phyloP scores from a whole-genome alignment of 2,113 vertebrate species.

The Mormoops blainvillei region DNA sequence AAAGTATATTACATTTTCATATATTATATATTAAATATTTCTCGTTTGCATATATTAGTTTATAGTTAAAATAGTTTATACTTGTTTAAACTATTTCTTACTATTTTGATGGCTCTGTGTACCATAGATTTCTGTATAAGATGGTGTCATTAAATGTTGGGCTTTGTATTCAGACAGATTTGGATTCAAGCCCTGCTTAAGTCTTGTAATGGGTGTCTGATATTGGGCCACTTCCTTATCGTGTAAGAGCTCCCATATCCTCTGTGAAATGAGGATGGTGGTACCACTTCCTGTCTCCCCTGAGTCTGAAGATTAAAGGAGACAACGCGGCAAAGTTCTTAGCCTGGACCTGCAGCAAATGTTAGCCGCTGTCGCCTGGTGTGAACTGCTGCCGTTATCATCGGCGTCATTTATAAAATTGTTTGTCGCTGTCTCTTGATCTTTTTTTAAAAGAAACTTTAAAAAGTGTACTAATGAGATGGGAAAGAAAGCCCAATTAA shows the following conservation, averaged over 20 bases:
- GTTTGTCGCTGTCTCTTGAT: background rate
- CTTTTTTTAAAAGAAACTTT: background rate
- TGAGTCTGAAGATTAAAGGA: background rate
- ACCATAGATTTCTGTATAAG: background rate
- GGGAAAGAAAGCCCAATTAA: constrained; percentile 68
- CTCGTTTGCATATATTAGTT: background rate
- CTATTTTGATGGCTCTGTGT: background rate
- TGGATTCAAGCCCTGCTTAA: background rate
- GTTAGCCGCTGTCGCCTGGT: background rate
- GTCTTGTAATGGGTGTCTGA: background rate
- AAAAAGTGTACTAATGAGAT: constrained; percentile 23
- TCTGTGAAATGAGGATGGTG: background rate
- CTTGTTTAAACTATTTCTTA: background rate
- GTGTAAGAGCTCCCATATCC: background rate
- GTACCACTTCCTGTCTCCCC: background rate
- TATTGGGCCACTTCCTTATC: background rate
- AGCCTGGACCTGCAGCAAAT: background rate
- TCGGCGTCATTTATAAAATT: background rate
- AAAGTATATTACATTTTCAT: background rate
- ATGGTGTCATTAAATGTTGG: background rate
- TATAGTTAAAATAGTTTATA: background rate
- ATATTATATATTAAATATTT: background rate
- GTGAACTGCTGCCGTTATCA: background rate
- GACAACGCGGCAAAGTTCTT: background rate
- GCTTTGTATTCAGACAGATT: background rate